These are phyloP conservation scores for Tyrophagus putrescentiae DNA, from an alignment of 1,140 invertebrate species.

Conservation along the genomic window DNA sequence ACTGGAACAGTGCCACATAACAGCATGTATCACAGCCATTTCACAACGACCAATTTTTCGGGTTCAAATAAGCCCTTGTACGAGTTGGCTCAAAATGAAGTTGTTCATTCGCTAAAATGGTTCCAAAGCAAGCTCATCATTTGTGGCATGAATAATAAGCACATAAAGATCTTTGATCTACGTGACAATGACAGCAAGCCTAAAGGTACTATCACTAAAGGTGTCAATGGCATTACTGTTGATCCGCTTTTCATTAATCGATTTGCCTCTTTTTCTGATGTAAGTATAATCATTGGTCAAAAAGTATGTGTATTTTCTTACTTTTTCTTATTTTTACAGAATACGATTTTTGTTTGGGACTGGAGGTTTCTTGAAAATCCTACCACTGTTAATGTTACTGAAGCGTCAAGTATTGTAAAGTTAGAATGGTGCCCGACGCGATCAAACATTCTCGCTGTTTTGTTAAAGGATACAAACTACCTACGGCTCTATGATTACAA, in stretches of 20 bases:
- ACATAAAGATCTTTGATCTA: slow-evolving; percentile 75
- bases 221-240: slow-evolving; percentile 60
- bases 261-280: slow-evolving; percentile 66
- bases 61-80: slow-evolving; percentile 15
- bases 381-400: slow-evolving; percentile 31
- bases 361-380: slow-evolving; percentile 12
- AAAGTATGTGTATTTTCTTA: slow-evolving; percentile 3
- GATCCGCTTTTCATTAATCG: slow-evolving; percentile 59
- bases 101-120: slow-evolving; percentile 68
- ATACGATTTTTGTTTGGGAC: slow-evolving; percentile 21
- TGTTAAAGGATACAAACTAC: slow-evolving; percentile 50
- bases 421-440: slow-evolving; percentile 78
- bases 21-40: slow-evolving; percentile 4
- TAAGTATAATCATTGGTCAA: slow-evolving; percentile 30
- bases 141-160: slow-evolving; percentile 71
- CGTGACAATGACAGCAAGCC: slow-evolving; percentile 59
- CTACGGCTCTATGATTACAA: slow-evolving; percentile 66
- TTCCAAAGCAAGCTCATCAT: slow-evolving; percentile 58
- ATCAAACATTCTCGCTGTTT: slow-evolving; percentile 55
- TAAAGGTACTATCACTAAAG: slow-evolving; percentile 57
- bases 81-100: slow-evolving; percentile 46
- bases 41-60: not conserved
- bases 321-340: slow-evolving; percentile 10
- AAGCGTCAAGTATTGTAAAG: slow-evolving; percentile 52
- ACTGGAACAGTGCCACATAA: slow-evolving; percentile 8